Conservation (phyloP, 1,140 invertebrate genomes). For the Drosophila athabasca region DNA sequence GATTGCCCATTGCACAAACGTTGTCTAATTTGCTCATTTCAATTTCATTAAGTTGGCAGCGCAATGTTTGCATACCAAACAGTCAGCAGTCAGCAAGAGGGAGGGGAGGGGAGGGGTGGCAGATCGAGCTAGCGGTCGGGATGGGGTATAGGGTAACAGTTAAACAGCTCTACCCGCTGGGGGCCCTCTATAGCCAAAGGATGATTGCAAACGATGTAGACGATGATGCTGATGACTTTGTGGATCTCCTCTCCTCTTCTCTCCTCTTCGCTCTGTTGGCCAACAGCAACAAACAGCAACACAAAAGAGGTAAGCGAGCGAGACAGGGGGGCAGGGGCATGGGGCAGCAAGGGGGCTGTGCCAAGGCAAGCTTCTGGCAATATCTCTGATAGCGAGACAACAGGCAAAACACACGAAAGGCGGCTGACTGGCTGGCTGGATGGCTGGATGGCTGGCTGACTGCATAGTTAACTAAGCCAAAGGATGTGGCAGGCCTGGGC, state of each 20-base stretch:
- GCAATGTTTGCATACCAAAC: constrained; percentile 77
- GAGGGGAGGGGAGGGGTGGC: too few species aligned
- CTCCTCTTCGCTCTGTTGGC: constrained; percentile 31
- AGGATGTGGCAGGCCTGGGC: constrained; percentile 37
- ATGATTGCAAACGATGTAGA: constrained; percentile 21
- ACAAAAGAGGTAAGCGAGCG: constrained; percentile 32
- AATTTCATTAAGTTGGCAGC: constrained; percentile 79
- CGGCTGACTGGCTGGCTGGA: constrained; percentile 39
- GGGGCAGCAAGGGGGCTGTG: not conserved
- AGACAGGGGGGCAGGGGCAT: not conserved
- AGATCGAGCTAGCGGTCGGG: constrained; percentile 10
- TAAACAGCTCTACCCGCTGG: constrained; percentile 69
- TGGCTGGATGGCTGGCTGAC: constrained; percentile 13
- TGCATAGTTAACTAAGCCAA: constrained; percentile 65
- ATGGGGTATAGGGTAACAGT: constrained; percentile 48
- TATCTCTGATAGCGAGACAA: constrained; percentile 53
- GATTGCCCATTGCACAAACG: constrained; percentile 50
- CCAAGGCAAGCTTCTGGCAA: constrained; percentile 53
- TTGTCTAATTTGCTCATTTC: constrained; percentile 78
- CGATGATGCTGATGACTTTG: constrained; percentile 47
- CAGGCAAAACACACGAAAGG: constrained; percentile 55
- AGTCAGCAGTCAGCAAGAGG: constrained; percentile 22
- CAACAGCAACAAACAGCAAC: constrained; percentile 45
- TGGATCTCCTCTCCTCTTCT: constrained; percentile 12
- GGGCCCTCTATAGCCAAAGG: constrained; percentile 38